Evolutionary conservation across 2,797 vertebrate genomes (phyloP).

Genomic region (Eupleurogrammus muticus): DNA sequence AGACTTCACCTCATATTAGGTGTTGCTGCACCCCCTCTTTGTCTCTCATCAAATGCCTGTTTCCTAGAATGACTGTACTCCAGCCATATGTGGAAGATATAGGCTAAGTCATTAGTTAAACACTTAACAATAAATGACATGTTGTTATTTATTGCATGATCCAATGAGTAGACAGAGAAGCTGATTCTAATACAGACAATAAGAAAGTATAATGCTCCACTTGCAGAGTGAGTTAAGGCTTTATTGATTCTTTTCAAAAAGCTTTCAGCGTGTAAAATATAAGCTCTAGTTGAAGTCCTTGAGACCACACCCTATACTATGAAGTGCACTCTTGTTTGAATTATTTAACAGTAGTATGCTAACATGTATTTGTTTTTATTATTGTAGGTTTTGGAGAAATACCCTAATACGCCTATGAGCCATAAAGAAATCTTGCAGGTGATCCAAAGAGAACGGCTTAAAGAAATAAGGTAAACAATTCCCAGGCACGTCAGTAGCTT

Average conservation of each 20-base stretch:
- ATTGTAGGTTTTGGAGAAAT: conserved; percentile 96
- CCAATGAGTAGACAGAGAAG: not conserved
- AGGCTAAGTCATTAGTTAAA: not conserved
- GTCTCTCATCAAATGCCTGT: not conserved
- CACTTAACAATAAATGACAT: too few species aligned
- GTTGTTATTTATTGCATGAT: not conserved
- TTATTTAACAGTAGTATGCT: not conserved
- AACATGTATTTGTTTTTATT: not conserved
- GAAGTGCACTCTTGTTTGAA: not conserved
- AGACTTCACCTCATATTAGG: not conserved
- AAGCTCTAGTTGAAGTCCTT: not conserved
- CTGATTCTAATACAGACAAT: not conserved
- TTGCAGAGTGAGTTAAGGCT: not conserved
- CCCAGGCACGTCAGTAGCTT: not conserved
- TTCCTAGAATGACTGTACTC: not conserved
- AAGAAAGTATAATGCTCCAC: not conserved
- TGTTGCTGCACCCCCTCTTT: not conserved
- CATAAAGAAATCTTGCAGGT: conserved; percentile 99
- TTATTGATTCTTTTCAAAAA: not conserved
- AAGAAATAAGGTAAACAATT: conserved; percentile 93
- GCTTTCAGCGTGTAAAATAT: not conserved
- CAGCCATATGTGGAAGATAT: not conserved
- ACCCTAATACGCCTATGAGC: conserved; percentile 99
- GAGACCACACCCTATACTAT: not conserved
- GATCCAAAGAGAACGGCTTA: conserved; percentile 97